Base-by-base conservation (phyloP, 2,797 vertebrate species). In the Gymnodraco acuticeps region DNA sequence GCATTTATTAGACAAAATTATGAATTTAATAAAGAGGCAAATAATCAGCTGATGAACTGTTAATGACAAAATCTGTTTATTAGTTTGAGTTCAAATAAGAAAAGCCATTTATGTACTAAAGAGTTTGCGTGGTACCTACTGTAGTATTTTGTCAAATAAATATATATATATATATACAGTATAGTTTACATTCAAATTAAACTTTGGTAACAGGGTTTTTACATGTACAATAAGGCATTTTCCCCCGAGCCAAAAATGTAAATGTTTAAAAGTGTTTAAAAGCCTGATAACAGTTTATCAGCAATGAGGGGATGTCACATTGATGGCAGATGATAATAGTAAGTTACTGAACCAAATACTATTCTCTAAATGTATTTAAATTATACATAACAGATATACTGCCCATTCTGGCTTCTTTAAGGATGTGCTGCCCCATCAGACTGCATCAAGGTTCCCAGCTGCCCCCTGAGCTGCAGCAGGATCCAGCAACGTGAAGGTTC, bases 401-500 rank as follows among this genome's bases (percentile, higher is more conserved):
- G n/a, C 33, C 23, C 20, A 31, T 12, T 27, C 56, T 56, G 16
- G 0, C 14, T n/a, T 66, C 4, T 75, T 75, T 33, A 12, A 66
- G 67, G 65, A 64, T 55, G 50, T 82, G 50, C 75, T 27, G 46
- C 23, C 52, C 41, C 70, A 53, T 79, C 54, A 61, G 38, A 43
- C 14, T 75, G 48, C 60, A 45, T 53, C 65, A 56, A 67, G 47
- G 68, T 48, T 79, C 50, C 74, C 47, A 75, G 27, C 4, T 69
- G 27, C 51, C 50, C 61, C 54, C 62, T 6, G 46, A 78, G 74
- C 48, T 20, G 64, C 76, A 43, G 72, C 52, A 50, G 19, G 17
- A 78, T 59, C 71, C 55, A 81, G 20, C 80, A 55, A 67, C 50
- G 52, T 54, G 82, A 81, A 73, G 68, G 77, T 84, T 75, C 75